Evolutionary conservation across 2,113 vertebrate species (phyloP).

Genomic region (Nycticryphes semicollaris): DNA sequence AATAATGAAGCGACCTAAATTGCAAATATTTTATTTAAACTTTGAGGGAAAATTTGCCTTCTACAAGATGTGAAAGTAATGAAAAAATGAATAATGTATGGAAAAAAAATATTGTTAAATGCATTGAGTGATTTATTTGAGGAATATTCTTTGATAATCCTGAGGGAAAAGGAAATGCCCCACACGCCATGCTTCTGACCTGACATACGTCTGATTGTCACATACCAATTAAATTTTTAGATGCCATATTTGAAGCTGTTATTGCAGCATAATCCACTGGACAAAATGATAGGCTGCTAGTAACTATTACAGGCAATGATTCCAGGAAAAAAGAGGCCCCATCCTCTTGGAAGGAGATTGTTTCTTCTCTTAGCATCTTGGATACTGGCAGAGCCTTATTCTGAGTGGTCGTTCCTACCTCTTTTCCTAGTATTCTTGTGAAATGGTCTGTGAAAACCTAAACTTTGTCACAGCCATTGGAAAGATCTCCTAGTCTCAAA

Average conservation of each 20-base stretch:
- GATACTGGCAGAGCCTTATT: neutral
- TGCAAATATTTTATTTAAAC: conserved; percentile 23
- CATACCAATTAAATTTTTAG: neutral
- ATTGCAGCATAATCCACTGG: neutral
- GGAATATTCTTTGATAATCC: neutral
- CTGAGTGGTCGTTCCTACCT: neutral
- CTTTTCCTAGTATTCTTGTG: neutral
- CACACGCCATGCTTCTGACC: neutral
- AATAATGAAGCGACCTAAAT: neutral
- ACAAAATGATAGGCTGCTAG: neutral
- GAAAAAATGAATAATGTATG: conserved; percentile 39
- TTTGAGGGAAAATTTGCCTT: neutral
- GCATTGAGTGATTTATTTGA: neutral
- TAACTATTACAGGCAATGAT: neutral
- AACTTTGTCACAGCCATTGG: neutral
- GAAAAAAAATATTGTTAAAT: neutral
- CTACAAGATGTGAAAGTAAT: neutral
- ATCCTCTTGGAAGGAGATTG: neutral
- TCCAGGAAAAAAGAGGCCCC: neutral
- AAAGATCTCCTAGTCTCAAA: neutral
- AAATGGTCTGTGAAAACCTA: neutral
- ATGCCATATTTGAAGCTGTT: neutral
- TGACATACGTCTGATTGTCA: neutral
- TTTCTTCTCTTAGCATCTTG: neutral
- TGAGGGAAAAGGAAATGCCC: neutral